Evolutionary conservation across 2,888 invertebrate species (phyloP), one percentile per base, ranked within the genome.

Genomic region (Nomada goodeniana): DNA sequence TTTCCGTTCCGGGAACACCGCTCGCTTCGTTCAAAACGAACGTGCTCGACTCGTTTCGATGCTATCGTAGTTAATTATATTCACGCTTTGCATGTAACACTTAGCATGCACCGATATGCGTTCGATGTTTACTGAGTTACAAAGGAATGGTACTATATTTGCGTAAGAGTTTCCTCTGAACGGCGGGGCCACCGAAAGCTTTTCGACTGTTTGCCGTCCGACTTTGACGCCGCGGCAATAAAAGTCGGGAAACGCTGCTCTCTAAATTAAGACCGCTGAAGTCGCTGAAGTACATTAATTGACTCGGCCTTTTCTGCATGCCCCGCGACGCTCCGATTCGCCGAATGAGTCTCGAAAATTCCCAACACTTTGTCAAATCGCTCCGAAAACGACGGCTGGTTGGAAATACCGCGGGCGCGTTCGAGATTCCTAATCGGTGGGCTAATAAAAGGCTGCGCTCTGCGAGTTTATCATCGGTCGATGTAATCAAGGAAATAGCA

Each of bases 201-300:
- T 70, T 69, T 60, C 13, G 18, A 53, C 65, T 18, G 20, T 23
- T n/a, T n/a, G 52, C 23, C 44, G 59, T 61, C 55, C 26, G 44
- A 70, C 53, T 65, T 77, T 57, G 73, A 71, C 83, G 73, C 23
- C 65, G 13, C 15, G 57, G 69, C 52, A 44, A 80, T 83, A 83
- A 81, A 76, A 83, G 80, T 80, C 69, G 69, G 69, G 73, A 76
- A 80, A 81, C 61, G 72, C 18, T 29, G 60, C 70, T 52, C 68
- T 83, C 80, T 81, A 81, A 83, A 83, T 83, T 77, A 81, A 83
- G 83, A 81, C 50, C 76, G 36, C 73, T 50, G 36, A 72, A 72
- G 82, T 82, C 76, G 18, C 50, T 60, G 55, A 81, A 78, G 64
- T 79, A 70, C 79, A 63, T 84, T 79, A 79, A 84, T 84, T 70